Percentiles rank a stretch among this genome's conserved stretches.
Evolutionary conservation across 2,113 vertebrate genomes (phyloP).

Genomic region (Lates calcarifer): DNA sequence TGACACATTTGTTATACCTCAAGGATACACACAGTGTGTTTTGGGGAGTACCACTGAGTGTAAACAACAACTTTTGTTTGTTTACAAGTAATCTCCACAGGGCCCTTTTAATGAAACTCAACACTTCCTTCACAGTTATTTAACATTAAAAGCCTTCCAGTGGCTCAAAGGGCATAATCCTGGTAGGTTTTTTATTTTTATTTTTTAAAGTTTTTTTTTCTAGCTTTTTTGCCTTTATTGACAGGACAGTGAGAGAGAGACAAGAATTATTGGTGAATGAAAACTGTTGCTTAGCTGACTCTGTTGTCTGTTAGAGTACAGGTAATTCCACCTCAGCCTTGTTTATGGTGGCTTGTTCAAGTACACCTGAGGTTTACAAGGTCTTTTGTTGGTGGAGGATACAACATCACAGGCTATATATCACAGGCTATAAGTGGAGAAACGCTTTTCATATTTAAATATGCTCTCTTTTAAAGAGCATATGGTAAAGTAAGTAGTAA

Average conservation of each 20-base stretch:
- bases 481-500: background rate
- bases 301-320: background rate
- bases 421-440: background rate
- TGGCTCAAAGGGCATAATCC: constrained; percentile 2
- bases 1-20: background rate
- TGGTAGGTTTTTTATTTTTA: constrained; percentile 5
- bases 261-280: too few species aligned
- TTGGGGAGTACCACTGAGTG: background rate
- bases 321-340: background rate
- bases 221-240: too few species aligned
- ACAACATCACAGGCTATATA: background rate
- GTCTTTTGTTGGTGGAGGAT: background rate
- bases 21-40: background rate
- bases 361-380: background rate
- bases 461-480: background rate
- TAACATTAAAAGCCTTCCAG: constrained; percentile 6
- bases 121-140: background rate
- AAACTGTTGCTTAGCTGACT: too few species aligned
- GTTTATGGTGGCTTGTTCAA: background rate
- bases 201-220: too few species aligned
- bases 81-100: background rate
- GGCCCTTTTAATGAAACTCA: background rate
- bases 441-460: background rate
- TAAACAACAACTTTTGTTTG: background rate
- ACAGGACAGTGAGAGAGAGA: background rate